phyloP scores from a whole-genome alignment of 2,888 invertebrate species.

The Mellilla xanthometata region DNA sequence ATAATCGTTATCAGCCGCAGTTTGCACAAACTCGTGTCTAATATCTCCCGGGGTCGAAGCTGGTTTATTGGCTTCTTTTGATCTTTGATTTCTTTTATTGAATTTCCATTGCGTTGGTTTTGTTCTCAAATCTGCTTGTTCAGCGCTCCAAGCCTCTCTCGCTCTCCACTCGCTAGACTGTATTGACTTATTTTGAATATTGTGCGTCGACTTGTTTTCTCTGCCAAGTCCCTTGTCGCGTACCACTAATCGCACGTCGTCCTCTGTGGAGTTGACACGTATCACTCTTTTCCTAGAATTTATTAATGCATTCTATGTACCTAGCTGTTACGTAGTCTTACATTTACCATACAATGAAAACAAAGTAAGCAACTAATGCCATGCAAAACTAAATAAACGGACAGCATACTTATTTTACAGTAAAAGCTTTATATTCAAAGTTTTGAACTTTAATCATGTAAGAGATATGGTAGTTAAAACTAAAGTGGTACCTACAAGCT shows the following conservation, averaged over 20 bases:
- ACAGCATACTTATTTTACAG: background rate
- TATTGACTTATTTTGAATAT: conserved; percentile 87
- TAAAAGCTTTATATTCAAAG: too few species aligned
- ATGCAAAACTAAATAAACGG: conserved; percentile 8
- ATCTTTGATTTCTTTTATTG: conserved; percentile 84
- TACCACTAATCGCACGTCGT: conserved; percentile 88
- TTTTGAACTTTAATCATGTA: too few species aligned
- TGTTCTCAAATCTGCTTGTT: conserved; percentile 85
- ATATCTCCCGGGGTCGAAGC: conserved; percentile 73
- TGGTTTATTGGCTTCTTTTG: conserved; percentile 76
- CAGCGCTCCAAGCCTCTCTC: conserved; percentile 94
- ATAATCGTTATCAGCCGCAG: conserved; percentile 73
- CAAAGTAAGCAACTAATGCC: conserved; percentile 18
- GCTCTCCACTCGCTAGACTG: conserved; percentile 90
- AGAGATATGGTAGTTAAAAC: too few species aligned
- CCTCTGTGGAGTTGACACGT: conserved; percentile 88
- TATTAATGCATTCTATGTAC: conserved; percentile 81
- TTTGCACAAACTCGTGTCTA: conserved; percentile 73
- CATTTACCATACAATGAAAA: conserved; percentile 18
- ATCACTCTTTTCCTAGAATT: conserved; percentile 88
- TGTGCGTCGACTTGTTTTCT: conserved; percentile 90
- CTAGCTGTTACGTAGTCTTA: conserved; percentile 51
- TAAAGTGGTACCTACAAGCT: conserved; percentile 59
- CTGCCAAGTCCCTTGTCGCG: conserved; percentile 87
- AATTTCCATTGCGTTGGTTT: conserved; percentile 89